These are phyloP conservation scores for Mastigias papua DNA, from an alignment of 30 jellyfish, hydroid and myxozoan genomes.

Conservation along the genomic window DNA sequence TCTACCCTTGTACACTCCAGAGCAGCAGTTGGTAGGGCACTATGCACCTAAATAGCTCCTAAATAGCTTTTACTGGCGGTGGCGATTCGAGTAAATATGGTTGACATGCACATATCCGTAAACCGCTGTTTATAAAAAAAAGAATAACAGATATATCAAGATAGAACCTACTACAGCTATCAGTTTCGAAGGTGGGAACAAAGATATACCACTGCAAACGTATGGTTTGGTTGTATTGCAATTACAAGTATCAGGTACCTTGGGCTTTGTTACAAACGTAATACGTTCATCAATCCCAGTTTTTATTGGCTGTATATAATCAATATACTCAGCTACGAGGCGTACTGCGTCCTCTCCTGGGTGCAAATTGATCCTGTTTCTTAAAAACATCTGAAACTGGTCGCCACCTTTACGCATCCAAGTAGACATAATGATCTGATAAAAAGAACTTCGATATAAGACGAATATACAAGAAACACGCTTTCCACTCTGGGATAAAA, in stretches of 20 bases:
- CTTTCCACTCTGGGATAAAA: neutral
- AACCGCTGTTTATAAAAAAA: neutral
- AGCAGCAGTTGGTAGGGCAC: too few species aligned
- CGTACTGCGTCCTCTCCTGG: slow-evolving; percentile 84
- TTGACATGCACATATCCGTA: neutral
- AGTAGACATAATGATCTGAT: slow-evolving; percentile 76
- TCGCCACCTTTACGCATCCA: slow-evolving; percentile 91
- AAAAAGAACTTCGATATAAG: neutral
- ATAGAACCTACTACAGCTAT: neutral
- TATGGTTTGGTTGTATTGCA: slow-evolving; percentile 52
- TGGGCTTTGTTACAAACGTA: slow-evolving; percentile 72
- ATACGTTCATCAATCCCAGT: slow-evolving; percentile 85
- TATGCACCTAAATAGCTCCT: too few species aligned
- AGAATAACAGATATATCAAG: slow-evolving; percentile 3
- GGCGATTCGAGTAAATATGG: slow-evolving; percentile 7
- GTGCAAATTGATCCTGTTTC: slow-evolving; percentile 64
- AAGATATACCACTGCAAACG: slow-evolving; percentile 65
- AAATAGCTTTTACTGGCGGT: neutral
- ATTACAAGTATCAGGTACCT: slow-evolving; percentile 45
- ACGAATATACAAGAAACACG: neutral
- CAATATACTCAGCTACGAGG: slow-evolving; percentile 73
- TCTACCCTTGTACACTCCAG: too few species aligned
- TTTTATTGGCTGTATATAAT: slow-evolving; percentile 60
- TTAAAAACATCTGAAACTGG: slow-evolving; percentile 67
- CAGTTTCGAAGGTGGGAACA: slow-evolving; percentile 51